phyloP scores from a whole-genome alignment of 2,797 vertebrate species.

The Capromys pilorides region DNA sequence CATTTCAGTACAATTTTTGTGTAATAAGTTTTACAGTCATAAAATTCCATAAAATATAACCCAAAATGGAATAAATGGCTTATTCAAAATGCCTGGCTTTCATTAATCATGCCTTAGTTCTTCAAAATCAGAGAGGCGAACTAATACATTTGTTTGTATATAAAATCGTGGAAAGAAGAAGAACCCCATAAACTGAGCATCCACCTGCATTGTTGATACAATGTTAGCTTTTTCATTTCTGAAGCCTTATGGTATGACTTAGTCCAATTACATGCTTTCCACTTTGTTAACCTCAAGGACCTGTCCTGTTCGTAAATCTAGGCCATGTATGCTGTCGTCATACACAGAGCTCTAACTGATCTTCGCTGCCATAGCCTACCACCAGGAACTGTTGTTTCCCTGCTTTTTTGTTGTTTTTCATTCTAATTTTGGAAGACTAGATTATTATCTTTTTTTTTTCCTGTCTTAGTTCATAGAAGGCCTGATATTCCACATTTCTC shows the following conservation, averaged over 20 bases:
- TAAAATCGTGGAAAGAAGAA: background rate
- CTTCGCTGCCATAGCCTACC: background rate
- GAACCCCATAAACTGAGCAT: background rate
- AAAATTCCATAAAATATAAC: background rate
- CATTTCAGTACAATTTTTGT: background rate
- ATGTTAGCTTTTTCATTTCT: background rate
- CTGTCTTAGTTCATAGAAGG: background rate
- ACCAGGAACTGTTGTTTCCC: no score
- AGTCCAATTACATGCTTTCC: background rate
- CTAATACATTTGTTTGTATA: background rate
- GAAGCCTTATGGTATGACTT: background rate
- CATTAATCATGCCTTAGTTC: background rate
- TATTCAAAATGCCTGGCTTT: constrained; percentile 14
- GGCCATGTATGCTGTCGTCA: background rate
- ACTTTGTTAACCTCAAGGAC: background rate
- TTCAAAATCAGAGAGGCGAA: background rate
- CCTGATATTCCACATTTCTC: background rate
- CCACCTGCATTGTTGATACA: background rate
- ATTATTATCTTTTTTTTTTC: background rate
- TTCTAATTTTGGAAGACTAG: background rate
- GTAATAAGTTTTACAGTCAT: background rate
- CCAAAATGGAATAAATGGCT: background rate
- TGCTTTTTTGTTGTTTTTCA: background rate
- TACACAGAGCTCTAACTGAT: background rate
- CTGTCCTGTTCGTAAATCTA: background rate